Evolutionary conservation across 2,888 invertebrate species (phyloP), one percentile per base, ranked within the genome.

Genomic region (Phaedon cochleariae): DNA sequence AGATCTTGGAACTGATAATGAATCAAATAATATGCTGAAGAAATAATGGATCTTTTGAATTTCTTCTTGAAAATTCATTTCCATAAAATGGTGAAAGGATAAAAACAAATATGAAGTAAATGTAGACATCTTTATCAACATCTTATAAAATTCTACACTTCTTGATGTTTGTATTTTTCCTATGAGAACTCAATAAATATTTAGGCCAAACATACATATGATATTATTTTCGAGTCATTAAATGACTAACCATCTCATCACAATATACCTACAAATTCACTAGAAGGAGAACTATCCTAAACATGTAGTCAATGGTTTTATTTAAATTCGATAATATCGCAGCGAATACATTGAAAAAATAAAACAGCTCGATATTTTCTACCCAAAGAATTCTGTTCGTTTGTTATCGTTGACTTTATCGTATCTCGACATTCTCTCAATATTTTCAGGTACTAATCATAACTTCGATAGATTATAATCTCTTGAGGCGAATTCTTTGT

Each of bases 241-340:
- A 81, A 80, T 75, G 80, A 78, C 79, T 79, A 76, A 64, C 55
- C 64, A 69, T 68, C n/a, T n/a, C n/a, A n/a, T n/a, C n/a, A n/a
- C n/a, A 69, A 67, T 67, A 65, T 75, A 75, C 73, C 80, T 81
- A 80, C 77, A 77, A 80, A 77, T 80, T 79, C 72, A 79, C 79
- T 80, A 79, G 77, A 81, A 80, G 78, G 77, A 78, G 75, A 74
- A 76, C 79, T 81, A 80, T 74, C 75, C 81, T 81, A 81, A 67
- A 81, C 80, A 81, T 76, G 79, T 80, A 82, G 79, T 79, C 79
- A 78, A 77, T 81, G 79, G 76, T 74, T 77, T 74, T 71, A 73
- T 73, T 79, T 81, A 80, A 81, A 81, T 81, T 82, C 80, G 80
- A 80, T 79, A 79, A 80, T 77, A 77, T 77, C 72, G 76, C 78